phyloP scores from a whole-genome alignment of 2,797 vertebrate genomes.

The Luscinia luscinia region DNA sequence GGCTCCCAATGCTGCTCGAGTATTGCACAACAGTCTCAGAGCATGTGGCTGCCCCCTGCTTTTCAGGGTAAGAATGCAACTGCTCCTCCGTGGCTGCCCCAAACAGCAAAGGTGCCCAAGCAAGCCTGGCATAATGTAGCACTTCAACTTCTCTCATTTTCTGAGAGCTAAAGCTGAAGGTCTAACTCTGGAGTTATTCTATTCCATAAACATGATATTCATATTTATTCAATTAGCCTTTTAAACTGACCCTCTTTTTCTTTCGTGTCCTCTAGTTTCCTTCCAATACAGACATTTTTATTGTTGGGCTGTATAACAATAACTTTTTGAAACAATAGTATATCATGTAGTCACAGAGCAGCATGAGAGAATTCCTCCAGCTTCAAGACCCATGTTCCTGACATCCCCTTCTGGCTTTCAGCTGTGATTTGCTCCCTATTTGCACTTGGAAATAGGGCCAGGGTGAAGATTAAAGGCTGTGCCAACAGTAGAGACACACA shows the following conservation, averaged over 20 bases:
- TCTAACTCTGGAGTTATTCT: neutral
- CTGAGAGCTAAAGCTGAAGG: neutral
- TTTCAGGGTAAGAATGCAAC: neutral
- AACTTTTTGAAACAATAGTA: neutral
- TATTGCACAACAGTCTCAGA: neutral
- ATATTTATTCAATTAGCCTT: neutral
- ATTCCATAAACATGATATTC: neutral
- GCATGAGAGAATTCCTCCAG: neutral
- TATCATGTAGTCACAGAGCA: neutral
- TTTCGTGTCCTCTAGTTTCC: neutral
- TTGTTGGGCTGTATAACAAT: neutral
- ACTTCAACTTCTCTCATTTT: neutral
- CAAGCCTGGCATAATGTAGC: neutral
- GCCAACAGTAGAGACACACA: accelerated
- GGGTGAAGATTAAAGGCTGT: neutral
- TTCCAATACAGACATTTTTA: neutral
- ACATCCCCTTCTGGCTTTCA: neutral
- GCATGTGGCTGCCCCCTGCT: accelerated
- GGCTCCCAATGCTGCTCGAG: neutral
- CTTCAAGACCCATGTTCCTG: neutral
- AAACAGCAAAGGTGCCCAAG: neutral
- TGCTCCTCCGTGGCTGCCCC: neutral
- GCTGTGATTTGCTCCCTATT: neutral
- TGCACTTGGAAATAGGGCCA: neutral
- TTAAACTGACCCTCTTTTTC: neutral